Base-by-base conservation (phyloP, 1,140 invertebrate species). In the Diorhabda carinulata region DNA sequence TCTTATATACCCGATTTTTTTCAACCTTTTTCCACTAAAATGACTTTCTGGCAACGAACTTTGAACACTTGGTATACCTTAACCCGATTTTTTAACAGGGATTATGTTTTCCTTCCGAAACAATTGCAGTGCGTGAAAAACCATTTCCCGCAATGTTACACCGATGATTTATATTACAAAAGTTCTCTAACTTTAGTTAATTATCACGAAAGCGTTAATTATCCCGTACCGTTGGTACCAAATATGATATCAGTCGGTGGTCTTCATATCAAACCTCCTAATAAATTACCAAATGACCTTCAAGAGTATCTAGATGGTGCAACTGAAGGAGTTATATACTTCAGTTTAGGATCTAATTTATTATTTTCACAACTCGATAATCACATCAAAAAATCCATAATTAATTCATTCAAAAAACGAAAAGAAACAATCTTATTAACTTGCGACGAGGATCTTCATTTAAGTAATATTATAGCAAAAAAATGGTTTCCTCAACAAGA, bases 401-500 rank as follows among this genome's bases (percentile, higher is more conserved):
- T 87, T 2, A 77, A 79, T 3, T 83, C 80, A 3, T 83, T 89
- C 40, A 80, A 81, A 0, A 82, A 84, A 74, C 69, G 87, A 3
- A 84, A 85, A 52, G 83, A 88, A 68, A 81, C 83, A 60, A 83
- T 88, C 0, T 75, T 88, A 8, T 86, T 86, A 75, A 88, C 88
- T 72, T 87, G 86, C 75, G 84, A 89, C 70, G 75, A 80, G 42
- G 80, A 82, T 2, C 76, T 84, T 58, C 79, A 89, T 47, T 80
- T 85, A 2, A 79, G 81, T 0, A 92, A 92, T 81, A 80, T 92
- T 0, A 82, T 86, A 68, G 76, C 89, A 2, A 81, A 80, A 25
- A 86, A 86, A 66, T 92, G 91, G 90, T 76, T 91, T 5, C 90
- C 90, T 0, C 90, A 92, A 75, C 86, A 86, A 66, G 89, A 90